Conservation (phyloP, 2,888 invertebrate species). For the Leucoptera coffeella region DNA sequence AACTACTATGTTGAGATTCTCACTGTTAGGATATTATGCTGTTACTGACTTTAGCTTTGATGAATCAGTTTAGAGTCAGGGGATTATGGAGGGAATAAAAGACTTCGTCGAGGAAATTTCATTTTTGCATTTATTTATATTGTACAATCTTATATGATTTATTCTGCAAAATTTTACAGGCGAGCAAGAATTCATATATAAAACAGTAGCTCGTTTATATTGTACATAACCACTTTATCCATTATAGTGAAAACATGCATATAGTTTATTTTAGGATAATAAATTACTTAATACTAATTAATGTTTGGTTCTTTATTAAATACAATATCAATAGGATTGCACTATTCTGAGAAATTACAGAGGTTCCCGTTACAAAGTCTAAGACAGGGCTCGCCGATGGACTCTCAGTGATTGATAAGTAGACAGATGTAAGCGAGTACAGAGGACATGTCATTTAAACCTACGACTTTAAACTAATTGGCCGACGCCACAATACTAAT, state of each 20-base stretch:
- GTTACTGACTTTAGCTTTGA: no score
- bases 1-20: no score
- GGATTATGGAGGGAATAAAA: no score
- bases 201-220: constrained; percentile 52
- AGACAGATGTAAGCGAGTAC: no score
- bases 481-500: no score
- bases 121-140: constrained; percentile 55
- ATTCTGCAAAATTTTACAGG: constrained; percentile 56
- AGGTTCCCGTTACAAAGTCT: no score
- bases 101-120: constrained; percentile 48
- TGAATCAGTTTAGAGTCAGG: no score
- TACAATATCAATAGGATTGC: constrained; percentile 53
- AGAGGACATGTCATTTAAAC: constrained; percentile 1
- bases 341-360: constrained; percentile 49
- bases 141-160: constrained; percentile 54
- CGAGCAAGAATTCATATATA: constrained; percentile 57
- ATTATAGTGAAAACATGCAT: constrained; percentile 56
- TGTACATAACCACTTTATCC: constrained; percentile 53
- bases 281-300: constrained; percentile 54
- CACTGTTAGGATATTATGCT: no score
- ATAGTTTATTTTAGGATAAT: constrained; percentile 56
- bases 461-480: no score
- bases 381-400: no score
- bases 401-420: constrained; percentile 50
- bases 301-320: constrained; percentile 54